phyloP scores from a whole-genome alignment of 2,888 invertebrate genomes.

The Norana najaformis region DNA sequence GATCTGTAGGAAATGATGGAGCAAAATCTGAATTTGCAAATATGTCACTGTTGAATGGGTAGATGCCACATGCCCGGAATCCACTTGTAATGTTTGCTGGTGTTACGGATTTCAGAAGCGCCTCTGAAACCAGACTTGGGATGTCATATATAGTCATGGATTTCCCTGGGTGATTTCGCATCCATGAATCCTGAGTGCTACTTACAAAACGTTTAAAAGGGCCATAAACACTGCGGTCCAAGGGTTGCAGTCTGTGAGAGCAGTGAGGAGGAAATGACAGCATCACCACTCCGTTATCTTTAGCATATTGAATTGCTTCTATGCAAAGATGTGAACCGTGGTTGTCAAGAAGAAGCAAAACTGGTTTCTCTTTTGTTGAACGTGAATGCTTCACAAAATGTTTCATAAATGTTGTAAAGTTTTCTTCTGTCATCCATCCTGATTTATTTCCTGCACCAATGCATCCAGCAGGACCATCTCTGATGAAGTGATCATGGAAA shows the following conservation, averaged over 20 bases:
- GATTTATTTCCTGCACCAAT: not conserved
- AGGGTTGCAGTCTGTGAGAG: conserved; percentile 53
- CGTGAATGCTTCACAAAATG: conserved; percentile 57
- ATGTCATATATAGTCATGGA: not conserved
- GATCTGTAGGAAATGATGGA: not conserved
- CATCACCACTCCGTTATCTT: conserved; percentile 38
- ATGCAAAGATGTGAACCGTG: conserved; percentile 52
- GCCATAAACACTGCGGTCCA: conserved; percentile 39
- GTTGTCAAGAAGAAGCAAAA: conserved; percentile 57
- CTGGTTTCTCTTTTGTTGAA: conserved; percentile 47
- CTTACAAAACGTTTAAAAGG: not conserved
- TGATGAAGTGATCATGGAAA: not conserved
- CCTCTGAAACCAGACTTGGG: not conserved
- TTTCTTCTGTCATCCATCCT: conserved; percentile 37
- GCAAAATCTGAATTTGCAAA: not conserved
- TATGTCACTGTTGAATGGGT: not conserved
- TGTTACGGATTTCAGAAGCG: not conserved
- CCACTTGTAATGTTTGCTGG: not conserved
- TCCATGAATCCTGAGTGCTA: not conserved
- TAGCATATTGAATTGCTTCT: conserved; percentile 51
- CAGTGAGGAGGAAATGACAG: conserved; percentile 53
- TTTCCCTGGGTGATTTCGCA: not conserved
- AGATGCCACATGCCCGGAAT: not conserved
- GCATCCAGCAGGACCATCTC: not conserved
- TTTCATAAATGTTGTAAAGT: conserved; percentile 51